A percentile compares a stretch with the other conserved stretches of the same genome.
Evolutionary conservation across 2,797 vertebrate genomes (phyloP).

Genomic region (Muscicapa striata): DNA sequence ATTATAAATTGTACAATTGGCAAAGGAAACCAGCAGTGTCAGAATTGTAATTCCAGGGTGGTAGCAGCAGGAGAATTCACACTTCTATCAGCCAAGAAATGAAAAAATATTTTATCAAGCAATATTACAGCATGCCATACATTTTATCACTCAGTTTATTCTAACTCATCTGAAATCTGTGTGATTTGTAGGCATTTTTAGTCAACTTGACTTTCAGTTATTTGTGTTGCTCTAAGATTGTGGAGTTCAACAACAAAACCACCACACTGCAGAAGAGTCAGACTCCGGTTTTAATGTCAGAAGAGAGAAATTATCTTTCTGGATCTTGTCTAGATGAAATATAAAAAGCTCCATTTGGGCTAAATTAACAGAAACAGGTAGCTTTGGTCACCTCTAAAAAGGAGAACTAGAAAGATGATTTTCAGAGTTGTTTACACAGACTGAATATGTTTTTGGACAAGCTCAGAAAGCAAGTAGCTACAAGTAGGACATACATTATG

Average conservation of each 20-base stretch:
- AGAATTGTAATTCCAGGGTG: not conserved
- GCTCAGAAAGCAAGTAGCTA: not conserved
- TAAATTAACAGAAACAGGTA: not conserved
- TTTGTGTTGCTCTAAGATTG: not conserved
- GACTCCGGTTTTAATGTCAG: not conserved
- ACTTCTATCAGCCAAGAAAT: not conserved
- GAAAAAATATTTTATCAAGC: not conserved
- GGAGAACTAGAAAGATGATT: not conserved
- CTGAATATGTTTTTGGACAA: not conserved
- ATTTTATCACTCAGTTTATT: not conserved
- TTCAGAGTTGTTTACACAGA: not conserved
- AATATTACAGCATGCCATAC: not conserved
- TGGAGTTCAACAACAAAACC: not conserved
- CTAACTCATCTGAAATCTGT: not conserved
- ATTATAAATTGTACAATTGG: not conserved
- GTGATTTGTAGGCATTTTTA: not conserved
- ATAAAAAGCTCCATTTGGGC: not conserved
- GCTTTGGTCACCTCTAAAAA: not conserved
- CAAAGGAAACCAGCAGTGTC: not conserved
- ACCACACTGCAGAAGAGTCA: not conserved
- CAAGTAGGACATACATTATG: not conserved
- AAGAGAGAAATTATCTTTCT: not conserved
- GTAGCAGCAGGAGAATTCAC: not conserved
- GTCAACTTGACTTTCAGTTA: not conserved
- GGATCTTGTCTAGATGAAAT: not conserved